A percentile compares a stretch with the other conserved stretches of the same genome.
Evolutionary conservation across 37 sponge, comb jelly and placozoan genomes (phyloP).

Genomic region (Halichondria panicea): DNA sequence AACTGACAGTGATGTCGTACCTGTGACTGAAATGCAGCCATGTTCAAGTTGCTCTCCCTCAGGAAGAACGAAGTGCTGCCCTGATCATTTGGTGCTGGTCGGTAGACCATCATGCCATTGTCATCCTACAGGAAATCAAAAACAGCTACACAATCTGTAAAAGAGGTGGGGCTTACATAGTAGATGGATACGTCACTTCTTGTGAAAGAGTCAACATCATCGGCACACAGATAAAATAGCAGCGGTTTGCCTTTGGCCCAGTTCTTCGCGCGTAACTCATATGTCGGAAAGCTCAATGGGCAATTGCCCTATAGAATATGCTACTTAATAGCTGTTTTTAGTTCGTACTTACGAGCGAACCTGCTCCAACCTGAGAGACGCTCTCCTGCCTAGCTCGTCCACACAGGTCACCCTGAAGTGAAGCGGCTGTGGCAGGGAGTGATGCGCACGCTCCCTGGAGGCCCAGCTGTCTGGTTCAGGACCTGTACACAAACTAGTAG

Average conservation of each 20-base stretch:
- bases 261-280: conserved; percentile 18
- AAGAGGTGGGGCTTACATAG: conserved; percentile 9
- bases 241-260: conserved; percentile 13
- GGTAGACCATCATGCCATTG: conserved; percentile 31
- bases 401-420: conserved; percentile 49
- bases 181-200: conserved; percentile 49
- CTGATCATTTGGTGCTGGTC: conserved; percentile 37
- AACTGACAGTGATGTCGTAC: neutral
- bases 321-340: neutral
- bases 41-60: neutral
- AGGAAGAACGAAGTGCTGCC: conserved; percentile 24
- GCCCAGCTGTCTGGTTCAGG: neutral
- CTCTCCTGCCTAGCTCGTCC: conserved; percentile 45
- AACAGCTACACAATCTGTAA: neutral
- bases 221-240: conserved; percentile 35
- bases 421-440: conserved; percentile 67
- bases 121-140: conserved; percentile 17
- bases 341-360: conserved; percentile 7
- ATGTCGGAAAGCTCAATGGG: conserved; percentile 16
- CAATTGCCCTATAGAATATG: conserved; percentile 11
- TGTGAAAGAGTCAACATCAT: conserved; percentile 6
- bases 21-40: conserved; percentile 8
- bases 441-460: conserved; percentile 35
- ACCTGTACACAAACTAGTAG: neutral
- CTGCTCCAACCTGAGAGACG: conserved; percentile 59